Evolutionary conservation across 2,797 vertebrate species (phyloP).

Genomic region (Anableps anableps): DNA sequence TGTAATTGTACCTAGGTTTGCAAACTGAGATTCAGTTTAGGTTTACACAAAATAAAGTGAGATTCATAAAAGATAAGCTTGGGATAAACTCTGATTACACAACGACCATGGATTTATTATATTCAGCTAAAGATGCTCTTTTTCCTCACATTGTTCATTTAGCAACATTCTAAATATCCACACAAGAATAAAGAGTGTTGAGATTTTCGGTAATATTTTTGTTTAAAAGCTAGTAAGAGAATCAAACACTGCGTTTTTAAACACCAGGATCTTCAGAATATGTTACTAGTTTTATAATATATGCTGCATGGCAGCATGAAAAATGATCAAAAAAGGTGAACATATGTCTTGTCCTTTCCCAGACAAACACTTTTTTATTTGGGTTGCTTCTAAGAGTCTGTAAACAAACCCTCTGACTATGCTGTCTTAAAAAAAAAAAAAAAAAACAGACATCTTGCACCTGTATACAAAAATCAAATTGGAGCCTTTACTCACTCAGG

Average conservation of each 20-base stretch:
- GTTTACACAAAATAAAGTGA: too few relatives aligned
- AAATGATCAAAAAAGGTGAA: neutral
- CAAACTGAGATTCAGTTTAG: too few relatives aligned
- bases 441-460: too few relatives aligned
- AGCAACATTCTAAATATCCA: neutral
- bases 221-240: neutral
- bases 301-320: neutral
- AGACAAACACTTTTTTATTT: slow-evolving; percentile 28
- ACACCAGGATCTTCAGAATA: neutral
- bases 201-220: neutral
- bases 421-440: neutral
- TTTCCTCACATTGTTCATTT: neutral
- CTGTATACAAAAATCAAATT: slow-evolving; percentile 7
- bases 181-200: neutral
- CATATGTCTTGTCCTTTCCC: slow-evolving; percentile 3
- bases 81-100: neutral
- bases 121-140: slow-evolving; percentile 7
- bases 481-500: neutral
- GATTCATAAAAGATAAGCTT: too few relatives aligned
- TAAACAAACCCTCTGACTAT: slow-evolving; percentile 12
- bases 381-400: slow-evolving; percentile 9
- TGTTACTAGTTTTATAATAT: neutral
- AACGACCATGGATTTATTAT: slow-evolving; percentile 14
- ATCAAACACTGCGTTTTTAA: too few relatives aligned
- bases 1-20: neutral